Evolutionary conservation across 2,888 invertebrate genomes (phyloP).

Genomic region (Cistogaster globosa): DNA sequence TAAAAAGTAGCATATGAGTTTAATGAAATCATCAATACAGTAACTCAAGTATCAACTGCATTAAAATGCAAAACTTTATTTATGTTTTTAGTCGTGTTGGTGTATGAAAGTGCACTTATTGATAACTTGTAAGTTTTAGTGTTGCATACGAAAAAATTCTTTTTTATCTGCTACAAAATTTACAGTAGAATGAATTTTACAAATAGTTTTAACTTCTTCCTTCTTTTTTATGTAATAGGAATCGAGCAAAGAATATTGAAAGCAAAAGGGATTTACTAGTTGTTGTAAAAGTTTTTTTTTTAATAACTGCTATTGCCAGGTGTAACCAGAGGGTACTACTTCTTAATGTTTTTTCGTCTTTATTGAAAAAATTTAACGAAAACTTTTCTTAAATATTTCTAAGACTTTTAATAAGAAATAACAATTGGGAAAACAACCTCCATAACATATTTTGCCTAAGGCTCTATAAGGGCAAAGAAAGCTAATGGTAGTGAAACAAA

Average conservation of each 20-base stretch:
- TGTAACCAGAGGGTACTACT: too few species aligned
- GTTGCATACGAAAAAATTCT: conserved; percentile 30
- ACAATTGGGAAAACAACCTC: too few species aligned
- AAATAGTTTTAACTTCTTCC: conserved; percentile 59
- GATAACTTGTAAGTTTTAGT: background rate
- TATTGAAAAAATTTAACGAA: too few species aligned
- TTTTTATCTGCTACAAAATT: conserved; percentile 53
- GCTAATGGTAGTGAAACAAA: too few species aligned
- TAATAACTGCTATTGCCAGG: too few species aligned
- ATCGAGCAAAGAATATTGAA: conserved; percentile 1
- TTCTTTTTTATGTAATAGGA: background rate
- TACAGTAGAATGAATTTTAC: conserved; percentile 68
- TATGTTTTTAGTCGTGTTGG: background rate
- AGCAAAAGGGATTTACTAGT: too few species aligned
- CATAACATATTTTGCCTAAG: too few species aligned
- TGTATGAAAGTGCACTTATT: background rate
- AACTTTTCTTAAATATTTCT: too few species aligned
- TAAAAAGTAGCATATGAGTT: conserved; percentile 44
- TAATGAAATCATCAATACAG: conserved; percentile 54
- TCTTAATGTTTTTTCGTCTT: too few species aligned
- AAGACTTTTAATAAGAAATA: too few species aligned
- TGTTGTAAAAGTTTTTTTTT: too few species aligned
- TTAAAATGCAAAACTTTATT: conserved; percentile 60
- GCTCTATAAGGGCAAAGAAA: too few species aligned
- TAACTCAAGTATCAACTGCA: conserved; percentile 39